Base-by-base conservation (phyloP, 2,888 invertebrate genomes). In the Graphium colonna region DNA sequence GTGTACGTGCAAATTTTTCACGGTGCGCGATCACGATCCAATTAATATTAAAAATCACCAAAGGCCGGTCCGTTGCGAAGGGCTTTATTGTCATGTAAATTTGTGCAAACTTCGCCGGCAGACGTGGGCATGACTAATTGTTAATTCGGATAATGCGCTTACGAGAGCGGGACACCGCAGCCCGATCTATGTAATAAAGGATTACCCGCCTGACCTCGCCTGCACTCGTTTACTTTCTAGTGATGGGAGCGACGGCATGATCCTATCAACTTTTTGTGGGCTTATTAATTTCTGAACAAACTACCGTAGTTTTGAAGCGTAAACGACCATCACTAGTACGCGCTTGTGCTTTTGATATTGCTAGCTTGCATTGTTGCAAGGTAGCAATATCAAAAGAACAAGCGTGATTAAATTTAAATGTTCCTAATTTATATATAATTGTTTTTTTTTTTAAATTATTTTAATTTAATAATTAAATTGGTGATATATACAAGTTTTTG, bases 71-170 rank as follows among this genome's bases (percentile, higher is more conserved):
- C 56, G 55, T 48, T 51, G 45, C 49, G 73, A 77, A 81, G 82
- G 84, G 83, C 77, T 78, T 80, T 82, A 85, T 89, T 89, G 88
- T 89, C 82, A 88, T 89, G 88, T 86, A 87, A 87, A 89, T 89
- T 77, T 82, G 81, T 77, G 85, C 82, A 83, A 87, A 88, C 84
- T 87, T 83, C 74, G 78, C 71, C 68, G 77, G 71, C 84, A 84
- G 83, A 80, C 84, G 73, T 77, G 77, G 86, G 82, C 87, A 82
- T 86, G 89, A 83, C 88, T 89, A 88, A 89, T 88, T 89, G 87
- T 87, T 88, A 86, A 88, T 88, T 86, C 85, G 79, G 73, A 68
- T 86, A 87, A 89, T 87, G 82, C 83, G 82, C 84, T 86, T 84
- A 86, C 74, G 67, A 72, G 71, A 73, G 75, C 67, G 76, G 76